Evolutionary conservation across 2,113 vertebrate species (phyloP).

Genomic region (Ailuropoda melanoleuca): DNA sequence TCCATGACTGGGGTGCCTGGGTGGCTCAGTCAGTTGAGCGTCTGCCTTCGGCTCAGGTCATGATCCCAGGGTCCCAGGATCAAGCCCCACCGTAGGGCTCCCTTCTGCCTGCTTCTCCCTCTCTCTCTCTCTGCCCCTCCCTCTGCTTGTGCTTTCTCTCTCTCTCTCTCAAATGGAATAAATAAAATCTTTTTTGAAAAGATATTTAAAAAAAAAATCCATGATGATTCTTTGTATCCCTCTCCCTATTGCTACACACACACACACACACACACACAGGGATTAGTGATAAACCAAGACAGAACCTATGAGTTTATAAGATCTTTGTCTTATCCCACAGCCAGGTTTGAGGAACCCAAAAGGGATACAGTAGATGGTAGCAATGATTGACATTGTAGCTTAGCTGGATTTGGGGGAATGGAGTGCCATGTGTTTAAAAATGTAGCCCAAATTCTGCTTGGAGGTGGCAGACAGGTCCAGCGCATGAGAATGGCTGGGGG

Average conservation of each 20-base stretch:
- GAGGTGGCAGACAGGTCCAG: neutral
- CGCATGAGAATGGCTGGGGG: neutral
- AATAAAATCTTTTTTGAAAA: neutral
- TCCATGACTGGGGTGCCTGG: too few relatives aligned
- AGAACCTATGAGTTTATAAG: neutral
- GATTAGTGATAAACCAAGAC: neutral
- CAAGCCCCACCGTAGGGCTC: too few relatives aligned
- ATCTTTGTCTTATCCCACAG: neutral
- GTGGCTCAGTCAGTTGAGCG: too few relatives aligned
- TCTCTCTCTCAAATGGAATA: neutral
- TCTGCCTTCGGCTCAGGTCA: too few relatives aligned
- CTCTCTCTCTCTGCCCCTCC: neutral
- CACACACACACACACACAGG: neutral
- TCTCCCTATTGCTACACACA: neutral
- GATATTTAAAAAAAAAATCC: neutral
- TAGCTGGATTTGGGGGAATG: neutral
- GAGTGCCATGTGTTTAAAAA: neutral
- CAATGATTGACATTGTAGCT: neutral
- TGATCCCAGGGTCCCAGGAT: too few relatives aligned
- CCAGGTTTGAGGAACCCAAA: neutral
- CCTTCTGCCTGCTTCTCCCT: neutral
- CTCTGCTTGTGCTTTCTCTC: neutral
- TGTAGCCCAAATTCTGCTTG: neutral
- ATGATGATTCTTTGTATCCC: neutral
- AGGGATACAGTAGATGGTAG: neutral